Base-by-base conservation (phyloP, 2,888 invertebrate genomes). In the Glaucopsyche alexis region DNA sequence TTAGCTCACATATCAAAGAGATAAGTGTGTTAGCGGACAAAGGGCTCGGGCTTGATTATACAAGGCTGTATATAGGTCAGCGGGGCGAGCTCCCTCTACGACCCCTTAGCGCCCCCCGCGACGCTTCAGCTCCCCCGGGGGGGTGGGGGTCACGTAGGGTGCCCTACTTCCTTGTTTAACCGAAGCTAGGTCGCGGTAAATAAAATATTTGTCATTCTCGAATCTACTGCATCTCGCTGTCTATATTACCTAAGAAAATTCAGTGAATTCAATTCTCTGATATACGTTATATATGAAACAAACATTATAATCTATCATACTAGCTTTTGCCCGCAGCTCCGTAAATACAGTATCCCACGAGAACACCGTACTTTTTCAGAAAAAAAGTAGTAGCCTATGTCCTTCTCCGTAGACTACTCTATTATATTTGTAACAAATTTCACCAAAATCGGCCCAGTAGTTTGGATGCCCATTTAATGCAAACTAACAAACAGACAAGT, bases 11-110 rank as follows among this genome's bases (percentile, higher is more conserved):
- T 60, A 13, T 60, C 60, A 60, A 60, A 60, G 7, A 60, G 38
- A 60, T 60, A 38, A 60, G 60, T 60, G 60, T 60, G 60, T 60
- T 60, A 60, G 29, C 60, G 60, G 60, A 60, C 60, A 60, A 60
- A 60, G 60, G 60, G 60, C 29, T 13, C 60, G 29, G 29, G 60
- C 60, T 66, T 60, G 64, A 52, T 45, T 52, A 64, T 45, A 60
- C 29, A 60, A 19, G 29, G 60, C 29, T 29, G 60, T 60, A 60
- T 60, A 60, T 60, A 60, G 60, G 60, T 60, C 60, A 60, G 13
- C 60, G 29, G 60, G 60, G 13, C 60, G 60, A 60, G 47, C 11
- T 47, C 13, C 13, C 60, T 14, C 60, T 13, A 13, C 14, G 29
- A 38, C 60, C 29, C 11, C 11, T 11, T 9, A 9, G 29, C 47